Evolutionary conservation across 2,113 vertebrate genomes (phyloP).

Genomic region (Hirundichthys speculiger): DNA sequence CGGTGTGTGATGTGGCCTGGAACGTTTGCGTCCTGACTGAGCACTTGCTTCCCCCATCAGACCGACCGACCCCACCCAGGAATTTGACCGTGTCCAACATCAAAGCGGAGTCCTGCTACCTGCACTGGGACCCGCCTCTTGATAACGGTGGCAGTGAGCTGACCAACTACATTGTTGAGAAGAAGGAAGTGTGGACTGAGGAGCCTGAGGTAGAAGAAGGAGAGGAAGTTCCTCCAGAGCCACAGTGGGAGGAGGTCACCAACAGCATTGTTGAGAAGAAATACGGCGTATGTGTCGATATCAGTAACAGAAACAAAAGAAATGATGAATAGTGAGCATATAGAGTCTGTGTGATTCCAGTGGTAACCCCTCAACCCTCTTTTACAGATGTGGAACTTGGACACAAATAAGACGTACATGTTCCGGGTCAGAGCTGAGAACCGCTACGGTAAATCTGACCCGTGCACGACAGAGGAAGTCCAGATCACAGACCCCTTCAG

Average conservation of each 20-base stretch:
- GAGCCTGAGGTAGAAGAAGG: conserved; percentile 66
- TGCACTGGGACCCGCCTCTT: conserved; percentile 90
- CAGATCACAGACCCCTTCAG: conserved; percentile 92
- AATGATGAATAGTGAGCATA: neutral
- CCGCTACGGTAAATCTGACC: conserved; percentile 93
- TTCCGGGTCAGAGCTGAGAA: conserved; percentile 93
- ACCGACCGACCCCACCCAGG: conserved; percentile 93
- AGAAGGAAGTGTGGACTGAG: conserved; percentile 77
- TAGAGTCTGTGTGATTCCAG: neutral
- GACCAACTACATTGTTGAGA: conserved; percentile 95
- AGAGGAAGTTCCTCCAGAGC: conserved; percentile 72
- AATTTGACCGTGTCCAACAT: conserved; percentile 91
- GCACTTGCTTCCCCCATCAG: conserved; percentile 65
- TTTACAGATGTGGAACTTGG: conserved; percentile 91
- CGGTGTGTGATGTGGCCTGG: neutral
- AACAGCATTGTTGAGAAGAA: conserved; percentile 88
- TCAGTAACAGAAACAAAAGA: neutral
- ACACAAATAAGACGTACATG: conserved; percentile 88
- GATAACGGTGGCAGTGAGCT: conserved; percentile 96
- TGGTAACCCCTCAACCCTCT: neutral
- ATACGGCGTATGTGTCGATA: conserved; percentile 83
- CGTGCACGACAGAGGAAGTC: conserved; percentile 90
- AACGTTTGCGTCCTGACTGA: neutral
- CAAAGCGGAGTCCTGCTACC: conserved; percentile 90
- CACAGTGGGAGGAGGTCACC: conserved; percentile 92